Base-by-base conservation (phyloP, 2,888 invertebrate genomes). In the Microchrysa polita region DNA sequence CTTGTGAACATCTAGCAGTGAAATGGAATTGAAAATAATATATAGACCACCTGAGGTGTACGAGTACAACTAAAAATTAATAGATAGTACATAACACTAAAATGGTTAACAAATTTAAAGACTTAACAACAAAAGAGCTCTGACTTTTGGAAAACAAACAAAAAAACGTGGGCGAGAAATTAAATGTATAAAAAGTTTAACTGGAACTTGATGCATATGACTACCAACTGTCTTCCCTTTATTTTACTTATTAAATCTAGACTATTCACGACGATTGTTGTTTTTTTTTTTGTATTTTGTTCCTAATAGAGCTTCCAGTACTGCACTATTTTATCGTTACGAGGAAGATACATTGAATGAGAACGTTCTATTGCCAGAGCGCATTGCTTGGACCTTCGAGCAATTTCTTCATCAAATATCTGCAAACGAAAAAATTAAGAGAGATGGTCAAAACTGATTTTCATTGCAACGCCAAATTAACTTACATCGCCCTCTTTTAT, bases 341-440 rank as follows among this genome's bases (percentile, higher is more conserved):
- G 87, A 0, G 88, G 86, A 78, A 91, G 80, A 22, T 86, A 84
- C 84, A 90, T 86, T 12, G 88, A 88, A 73, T 87, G 87, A 0
- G 94, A 93, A 75, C 91, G 88, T 78, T 93, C 90, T 83, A 93
- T 93, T 74, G 91, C 92, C 80, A 94, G 83, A 78, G 92, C 91
- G 77, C 92, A 92, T 27, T 91, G 88, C 81, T 92, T 92, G 78
- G 90, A 89, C 77, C 91, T 89, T 80, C 90, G 92, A 79, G 90
- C 91, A 20, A 93, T 86, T 83, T 95, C 95, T 61, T 89, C 89
- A 79, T 93, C 92, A 80, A 94, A 94, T 34, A 93, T 87, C 89
- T 92, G 87, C 2, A 60, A 53, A 52, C 7, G 27, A 34, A 34
- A 7, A 34, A 34, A 5, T 34, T 34, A 34, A 34, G 65, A 57